phyloP scores from a whole-genome alignment of 2,888 invertebrate species.

The Argynnis bischoffii region DNA sequence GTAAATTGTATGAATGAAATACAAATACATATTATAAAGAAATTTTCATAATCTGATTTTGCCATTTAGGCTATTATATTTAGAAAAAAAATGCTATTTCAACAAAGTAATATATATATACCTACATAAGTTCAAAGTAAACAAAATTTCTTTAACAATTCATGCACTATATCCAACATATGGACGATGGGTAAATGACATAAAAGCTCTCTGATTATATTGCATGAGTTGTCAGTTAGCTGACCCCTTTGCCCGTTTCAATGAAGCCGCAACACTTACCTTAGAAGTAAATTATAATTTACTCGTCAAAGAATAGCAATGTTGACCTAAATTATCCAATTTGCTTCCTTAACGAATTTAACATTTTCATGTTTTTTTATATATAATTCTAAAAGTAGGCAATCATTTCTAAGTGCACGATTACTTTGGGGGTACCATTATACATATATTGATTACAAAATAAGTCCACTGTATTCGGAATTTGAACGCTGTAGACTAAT shows the following conservation, averaged over 20 bases:
- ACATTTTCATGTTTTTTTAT: neutral
- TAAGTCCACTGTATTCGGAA: too few species aligned
- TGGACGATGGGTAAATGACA: conserved; percentile 27
- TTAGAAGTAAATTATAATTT: conserved; percentile 33
- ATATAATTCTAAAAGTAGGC: too few species aligned
- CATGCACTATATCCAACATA: conserved; percentile 13
- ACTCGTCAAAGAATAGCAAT: conserved; percentile 28
- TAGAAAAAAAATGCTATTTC: too few species aligned
- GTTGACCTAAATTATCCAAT: conserved; percentile 28
- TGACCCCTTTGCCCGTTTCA: conserved; percentile 37
- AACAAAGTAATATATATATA: too few species aligned
- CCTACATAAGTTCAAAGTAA: too few species aligned
- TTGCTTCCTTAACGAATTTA: conserved; percentile 12
- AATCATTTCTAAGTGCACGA: too few species aligned
- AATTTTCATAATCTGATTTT: too few species aligned
- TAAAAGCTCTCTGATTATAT: conserved; percentile 36
- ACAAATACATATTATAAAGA: neutral
- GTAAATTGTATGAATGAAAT: neutral
- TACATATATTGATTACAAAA: too few species aligned
- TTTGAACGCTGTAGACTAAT: too few species aligned
- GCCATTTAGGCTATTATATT: too few species aligned
- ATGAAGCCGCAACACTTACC: conserved; percentile 32
- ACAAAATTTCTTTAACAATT: neutral
- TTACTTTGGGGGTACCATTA: too few species aligned
- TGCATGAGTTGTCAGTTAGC: conserved; percentile 36